Conservation (phyloP, 2,113 vertebrate genomes). For the Porphyrio hochstetteri region DNA sequence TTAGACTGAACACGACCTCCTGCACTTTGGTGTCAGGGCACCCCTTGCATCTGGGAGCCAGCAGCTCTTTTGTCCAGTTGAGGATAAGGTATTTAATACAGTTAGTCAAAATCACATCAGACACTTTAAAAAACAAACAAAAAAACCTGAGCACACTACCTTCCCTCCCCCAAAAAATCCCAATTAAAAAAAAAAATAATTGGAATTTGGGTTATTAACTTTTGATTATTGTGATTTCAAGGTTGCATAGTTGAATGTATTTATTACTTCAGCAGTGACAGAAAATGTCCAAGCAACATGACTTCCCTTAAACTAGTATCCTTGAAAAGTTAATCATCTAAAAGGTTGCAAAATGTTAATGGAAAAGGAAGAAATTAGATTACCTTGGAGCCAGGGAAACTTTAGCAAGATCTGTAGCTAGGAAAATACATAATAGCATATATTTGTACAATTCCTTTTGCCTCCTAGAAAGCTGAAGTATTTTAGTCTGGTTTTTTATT, state of each 20-base stretch:
- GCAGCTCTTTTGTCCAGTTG: neutral
- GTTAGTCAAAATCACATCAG: neutral
- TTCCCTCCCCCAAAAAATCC: no score
- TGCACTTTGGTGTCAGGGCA: neutral
- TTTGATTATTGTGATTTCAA: neutral
- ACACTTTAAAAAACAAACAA: neutral
- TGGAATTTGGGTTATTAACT: neutral
- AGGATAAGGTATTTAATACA: neutral
- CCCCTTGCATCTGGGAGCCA: neutral
- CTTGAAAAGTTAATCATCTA: slow-evolving; percentile 32
- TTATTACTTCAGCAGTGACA: neutral
- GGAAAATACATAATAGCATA: neutral
- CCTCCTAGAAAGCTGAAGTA: neutral
- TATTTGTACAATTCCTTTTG: neutral
- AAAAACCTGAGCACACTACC: neutral
- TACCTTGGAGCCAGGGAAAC: neutral
- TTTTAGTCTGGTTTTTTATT: neutral
- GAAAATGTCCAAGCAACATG: neutral
- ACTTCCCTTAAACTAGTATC: neutral
- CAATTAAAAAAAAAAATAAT: neutral
- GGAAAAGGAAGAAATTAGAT: slow-evolving; percentile 2
- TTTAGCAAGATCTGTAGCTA: neutral
- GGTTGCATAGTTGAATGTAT: neutral
- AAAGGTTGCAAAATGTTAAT: slow-evolving; percentile 25
- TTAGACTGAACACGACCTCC: neutral